Conservation (phyloP, 2,888 invertebrate species). For the Melanotus villosus region DNA sequence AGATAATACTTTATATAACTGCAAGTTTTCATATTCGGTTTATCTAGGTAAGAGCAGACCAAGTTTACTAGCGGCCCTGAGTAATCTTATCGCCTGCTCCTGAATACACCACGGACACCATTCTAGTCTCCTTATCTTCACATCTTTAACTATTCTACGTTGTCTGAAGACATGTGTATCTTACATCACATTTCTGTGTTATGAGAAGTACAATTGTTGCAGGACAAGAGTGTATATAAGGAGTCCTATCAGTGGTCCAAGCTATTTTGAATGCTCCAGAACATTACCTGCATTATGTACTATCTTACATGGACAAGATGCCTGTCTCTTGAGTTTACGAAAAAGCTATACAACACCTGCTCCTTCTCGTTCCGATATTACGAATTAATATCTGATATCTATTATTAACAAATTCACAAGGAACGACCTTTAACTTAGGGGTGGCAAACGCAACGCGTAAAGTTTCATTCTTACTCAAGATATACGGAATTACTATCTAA, state of each 20-base stretch:
- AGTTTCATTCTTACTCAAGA: too few relatives aligned
- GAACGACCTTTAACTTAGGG: too few relatives aligned
- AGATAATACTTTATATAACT: conserved; percentile 53
- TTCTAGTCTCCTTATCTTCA: conserved; percentile 56
- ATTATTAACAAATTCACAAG: too few relatives aligned
- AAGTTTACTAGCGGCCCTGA: conserved; percentile 53
- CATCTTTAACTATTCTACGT: conserved; percentile 53
- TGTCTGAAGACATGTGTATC: conserved; percentile 57
- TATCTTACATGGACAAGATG: conserved; percentile 11
- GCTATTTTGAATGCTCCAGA: conserved; percentile 31
- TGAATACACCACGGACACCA: conserved; percentile 59
- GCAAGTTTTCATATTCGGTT: conserved; percentile 59
- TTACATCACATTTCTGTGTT: conserved; percentile 53
- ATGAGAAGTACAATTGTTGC: conserved; percentile 46
- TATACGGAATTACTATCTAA: too few relatives aligned
- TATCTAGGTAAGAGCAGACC: conserved; percentile 53
- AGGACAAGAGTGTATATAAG: conserved; percentile 34
- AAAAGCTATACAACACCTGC: too few relatives aligned
- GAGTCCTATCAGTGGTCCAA: conserved; percentile 30
- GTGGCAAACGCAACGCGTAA: too few relatives aligned
- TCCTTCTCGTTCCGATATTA: too few relatives aligned
- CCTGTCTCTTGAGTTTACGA: background rate
- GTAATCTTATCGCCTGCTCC: conserved; percentile 57
- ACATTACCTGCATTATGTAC: conserved; percentile 16
- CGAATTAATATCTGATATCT: too few relatives aligned